phyloP scores from a whole-genome alignment of 2,888 invertebrate species.

The Polydrusus cervinus region DNA sequence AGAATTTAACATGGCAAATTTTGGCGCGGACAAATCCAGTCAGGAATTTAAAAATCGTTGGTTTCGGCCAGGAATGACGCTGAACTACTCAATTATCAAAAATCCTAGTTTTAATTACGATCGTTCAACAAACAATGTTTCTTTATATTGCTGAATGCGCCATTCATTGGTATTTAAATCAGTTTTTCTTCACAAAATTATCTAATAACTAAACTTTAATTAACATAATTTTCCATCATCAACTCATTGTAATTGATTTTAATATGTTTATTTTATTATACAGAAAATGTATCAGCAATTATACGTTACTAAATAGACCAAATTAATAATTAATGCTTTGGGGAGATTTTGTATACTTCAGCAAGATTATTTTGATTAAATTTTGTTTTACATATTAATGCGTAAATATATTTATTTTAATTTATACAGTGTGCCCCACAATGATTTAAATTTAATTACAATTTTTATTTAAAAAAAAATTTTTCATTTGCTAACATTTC shows the following conservation, averaged over 20 bases:
- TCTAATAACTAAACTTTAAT: slow-evolving; percentile 7
- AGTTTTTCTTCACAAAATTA: not conserved
- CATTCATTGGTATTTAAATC: not conserved
- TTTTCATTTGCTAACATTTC: too few relatives aligned
- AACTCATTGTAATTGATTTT: slow-evolving; percentile 2
- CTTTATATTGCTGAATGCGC: not conserved
- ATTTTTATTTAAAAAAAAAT: too few relatives aligned
- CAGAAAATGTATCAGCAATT: slow-evolving; percentile 9
- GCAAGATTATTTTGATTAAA: slow-evolving; percentile 1
- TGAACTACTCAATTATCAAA: too few relatives aligned
- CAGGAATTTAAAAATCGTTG: too few relatives aligned
- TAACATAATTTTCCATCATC: not conserved
- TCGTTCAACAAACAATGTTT: too few relatives aligned
- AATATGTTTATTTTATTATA: slow-evolving; percentile 14
- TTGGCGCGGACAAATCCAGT: too few relatives aligned
- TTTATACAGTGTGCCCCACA: not conserved
- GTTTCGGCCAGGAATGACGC: too few relatives aligned
- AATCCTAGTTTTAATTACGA: too few relatives aligned
- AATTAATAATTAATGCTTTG: slow-evolving; percentile 6
- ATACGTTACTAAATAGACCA: not conserved
- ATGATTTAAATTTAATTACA: not conserved
- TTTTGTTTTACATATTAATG: not conserved
- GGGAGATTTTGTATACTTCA: not conserved
- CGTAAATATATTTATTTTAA: not conserved
- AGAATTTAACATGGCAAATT: too few relatives aligned